Evolutionary conservation across 92 coral and sea anemone species (phyloP), one percentile per base, ranked within the genome.

Genomic region (Siderastrea siderea): DNA sequence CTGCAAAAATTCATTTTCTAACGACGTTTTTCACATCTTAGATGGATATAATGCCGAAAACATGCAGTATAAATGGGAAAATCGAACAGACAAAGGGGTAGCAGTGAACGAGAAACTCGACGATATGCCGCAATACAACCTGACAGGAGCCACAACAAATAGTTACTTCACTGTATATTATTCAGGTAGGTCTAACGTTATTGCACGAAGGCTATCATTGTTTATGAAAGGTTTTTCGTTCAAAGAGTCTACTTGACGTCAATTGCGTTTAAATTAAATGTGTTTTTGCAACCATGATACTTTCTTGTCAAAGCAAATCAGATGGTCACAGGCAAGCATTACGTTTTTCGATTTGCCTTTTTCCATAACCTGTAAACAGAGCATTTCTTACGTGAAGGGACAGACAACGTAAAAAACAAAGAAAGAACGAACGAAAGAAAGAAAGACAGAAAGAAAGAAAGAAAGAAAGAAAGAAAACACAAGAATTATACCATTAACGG

Each of bases 11-110:
- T 26, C 47, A 2, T 15, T 38, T 68, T 10, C 12, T 3, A 68
- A 45, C 11, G n/a, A 47, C 1, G 2, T 5, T 19, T 19, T 65
- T 19, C 8, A 46, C 6, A 15, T 6, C 55, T 54, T 44, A 97
- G 99, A 97, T 86, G 97, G 99, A 26, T 96, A 97, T 90, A 96
- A 90, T 79, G 98, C 96, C 13, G 59, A 83, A n/a, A 94, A 97
- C 57, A 89, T 96, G 91, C 88, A 90, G 19, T 92, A 94, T 75
- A 88, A 84, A 60, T 97, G 99, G 99, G 99, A 97, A 61, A 89
- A 94, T 82, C 84, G 99, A 73, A 84, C 89, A 5, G 99, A 97
- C 73, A 93, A 94, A 66, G 99, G 99, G 11, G 90, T 97, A 47
- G 99, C 98, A 8, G 93, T 97, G 11, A 94, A 93, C 59, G 86